Percentiles rank a stretch among this genome's conserved stretches.
Conservation (phyloP, 2,113 vertebrate genomes). For the Pimephales promelas region DNA sequence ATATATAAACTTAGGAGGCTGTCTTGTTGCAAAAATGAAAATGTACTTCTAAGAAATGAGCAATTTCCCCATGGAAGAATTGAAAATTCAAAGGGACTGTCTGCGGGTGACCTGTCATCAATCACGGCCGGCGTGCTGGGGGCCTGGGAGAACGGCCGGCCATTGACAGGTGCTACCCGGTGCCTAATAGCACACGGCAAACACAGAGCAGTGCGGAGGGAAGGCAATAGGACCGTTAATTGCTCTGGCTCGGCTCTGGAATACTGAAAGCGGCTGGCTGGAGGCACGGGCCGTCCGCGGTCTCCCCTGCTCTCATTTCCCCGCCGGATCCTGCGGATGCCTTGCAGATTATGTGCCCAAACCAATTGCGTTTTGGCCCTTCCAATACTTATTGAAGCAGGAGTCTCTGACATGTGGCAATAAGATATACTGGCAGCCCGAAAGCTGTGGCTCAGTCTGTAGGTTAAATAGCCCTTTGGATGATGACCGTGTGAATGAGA, state of each 20-base stretch:
- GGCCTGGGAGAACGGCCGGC: conserved; percentile 50
- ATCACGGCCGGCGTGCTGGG: conserved; percentile 70
- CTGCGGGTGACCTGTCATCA: conserved; percentile 78
- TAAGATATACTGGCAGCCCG: conserved; percentile 45
- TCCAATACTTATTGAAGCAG: conserved; percentile 56
- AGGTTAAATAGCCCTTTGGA: conserved; percentile 38
- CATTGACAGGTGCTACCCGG: conserved; percentile 71
- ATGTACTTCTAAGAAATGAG: conserved; percentile 80
- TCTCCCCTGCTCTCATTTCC: conserved; percentile 20
- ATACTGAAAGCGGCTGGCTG: conserved; percentile 58
- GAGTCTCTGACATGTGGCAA: conserved; percentile 53
- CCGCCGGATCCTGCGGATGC: conserved; percentile 4
- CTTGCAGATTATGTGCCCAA: conserved; percentile 59
- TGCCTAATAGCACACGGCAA: conserved; percentile 64
- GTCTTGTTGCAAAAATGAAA: conserved; percentile 73
- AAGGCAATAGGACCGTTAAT: conserved; percentile 60
- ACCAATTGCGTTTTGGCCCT: conserved; percentile 58
- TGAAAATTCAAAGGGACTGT: conserved; percentile 72
- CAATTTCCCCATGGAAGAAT: conserved; percentile 79
- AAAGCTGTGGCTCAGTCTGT: conserved; percentile 45
- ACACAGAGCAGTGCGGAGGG: conserved; percentile 48
- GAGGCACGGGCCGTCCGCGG: neutral
- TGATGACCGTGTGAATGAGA: conserved; percentile 21
- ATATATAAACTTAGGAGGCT: conserved; percentile 72
- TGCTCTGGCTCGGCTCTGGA: conserved; percentile 55